Evolutionary conservation across 2,797 vertebrate genomes (phyloP).

Genomic region (Ceyx erithaca): DNA sequence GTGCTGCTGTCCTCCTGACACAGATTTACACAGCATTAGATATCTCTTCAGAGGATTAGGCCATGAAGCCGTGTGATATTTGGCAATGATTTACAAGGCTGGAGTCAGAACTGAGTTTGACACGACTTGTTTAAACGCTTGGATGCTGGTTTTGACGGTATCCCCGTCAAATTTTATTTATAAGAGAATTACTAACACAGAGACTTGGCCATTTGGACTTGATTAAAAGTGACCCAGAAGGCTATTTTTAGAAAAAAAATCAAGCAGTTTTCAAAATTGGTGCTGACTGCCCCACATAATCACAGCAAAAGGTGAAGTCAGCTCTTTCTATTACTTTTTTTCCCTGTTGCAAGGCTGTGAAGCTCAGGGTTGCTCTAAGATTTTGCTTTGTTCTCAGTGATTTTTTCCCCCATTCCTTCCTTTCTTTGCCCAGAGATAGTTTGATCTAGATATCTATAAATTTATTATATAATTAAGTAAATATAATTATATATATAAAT

Average conservation of each 20-base stretch:
- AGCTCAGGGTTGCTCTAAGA: not conserved
- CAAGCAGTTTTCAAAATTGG: conserved; percentile 62
- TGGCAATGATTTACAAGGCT: conserved; percentile 38
- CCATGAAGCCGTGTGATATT: conserved; percentile 7
- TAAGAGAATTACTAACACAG: not conserved
- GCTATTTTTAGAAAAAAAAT: conserved; percentile 68
- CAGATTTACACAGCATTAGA: conserved; percentile 53
- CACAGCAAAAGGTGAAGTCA: conserved; percentile 63
- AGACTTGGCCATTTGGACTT: conserved; percentile 41
- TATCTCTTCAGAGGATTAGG: conserved; percentile 53
- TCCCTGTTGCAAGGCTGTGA: not conserved
- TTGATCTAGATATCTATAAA: not conserved
- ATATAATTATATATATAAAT: not conserved
- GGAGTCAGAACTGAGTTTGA: conserved; percentile 16
- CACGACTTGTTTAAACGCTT: conserved; percentile 28
- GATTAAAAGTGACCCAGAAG: conserved; percentile 69
- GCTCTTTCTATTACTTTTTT: conserved; percentile 26
- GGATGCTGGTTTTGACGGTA: conserved; percentile 60
- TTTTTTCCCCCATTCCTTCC: not conserved
- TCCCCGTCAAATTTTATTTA: conserved; percentile 61
- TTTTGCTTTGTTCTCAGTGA: not conserved
- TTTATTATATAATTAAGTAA: not conserved
- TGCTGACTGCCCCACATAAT: conserved; percentile 69
- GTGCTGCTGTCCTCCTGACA: conserved; percentile 50
- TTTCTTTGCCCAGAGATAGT: not conserved